A percentile compares a stretch with the other conserved stretches of the same genome.
Conservation (phyloP, 2,113 vertebrate species). For the Seriola dumerili region DNA sequence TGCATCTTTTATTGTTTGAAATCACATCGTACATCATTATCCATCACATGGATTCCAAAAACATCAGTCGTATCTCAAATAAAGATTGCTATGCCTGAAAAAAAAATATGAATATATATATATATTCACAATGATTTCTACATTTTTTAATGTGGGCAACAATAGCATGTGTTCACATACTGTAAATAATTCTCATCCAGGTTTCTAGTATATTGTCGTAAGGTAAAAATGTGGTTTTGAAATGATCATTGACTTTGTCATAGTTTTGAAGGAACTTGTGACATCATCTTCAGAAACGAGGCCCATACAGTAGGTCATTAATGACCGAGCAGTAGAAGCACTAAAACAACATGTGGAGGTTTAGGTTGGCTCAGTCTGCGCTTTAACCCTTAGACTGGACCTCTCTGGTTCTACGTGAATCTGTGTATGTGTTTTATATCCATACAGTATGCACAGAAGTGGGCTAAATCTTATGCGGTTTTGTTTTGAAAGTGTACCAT, state of each 20-base stretch:
- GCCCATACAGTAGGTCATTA: slow-evolving; percentile 48
- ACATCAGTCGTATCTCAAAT: not conserved
- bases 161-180: not conserved
- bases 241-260: slow-evolving; percentile 12
- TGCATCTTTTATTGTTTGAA: slow-evolving; percentile 8
- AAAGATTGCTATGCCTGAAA: not conserved
- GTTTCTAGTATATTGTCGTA: not conserved
- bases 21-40: not conserved
- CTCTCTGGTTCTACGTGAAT: slow-evolving; percentile 32
- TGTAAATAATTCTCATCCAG: not conserved
- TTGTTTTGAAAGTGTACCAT: slow-evolving; percentile 3
- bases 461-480: slow-evolving; percentile 13
- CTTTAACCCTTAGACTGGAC: slow-evolving; percentile 50
- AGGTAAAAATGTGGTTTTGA: slow-evolving; percentile 6
- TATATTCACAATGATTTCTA: not conserved
- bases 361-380: slow-evolving; percentile 64
- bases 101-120: not conserved
- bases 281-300: slow-evolving; percentile 55
- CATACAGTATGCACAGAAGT: not conserved
- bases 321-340: slow-evolving; percentile 54
- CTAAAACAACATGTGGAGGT: slow-evolving; percentile 72
- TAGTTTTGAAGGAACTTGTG: slow-evolving; percentile 53
- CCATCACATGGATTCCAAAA: not conserved
- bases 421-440: not conserved
- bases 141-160: not conserved